Base-by-base conservation (phyloP, 2,888 invertebrate genomes). In the Hecatera dysodea region DNA sequence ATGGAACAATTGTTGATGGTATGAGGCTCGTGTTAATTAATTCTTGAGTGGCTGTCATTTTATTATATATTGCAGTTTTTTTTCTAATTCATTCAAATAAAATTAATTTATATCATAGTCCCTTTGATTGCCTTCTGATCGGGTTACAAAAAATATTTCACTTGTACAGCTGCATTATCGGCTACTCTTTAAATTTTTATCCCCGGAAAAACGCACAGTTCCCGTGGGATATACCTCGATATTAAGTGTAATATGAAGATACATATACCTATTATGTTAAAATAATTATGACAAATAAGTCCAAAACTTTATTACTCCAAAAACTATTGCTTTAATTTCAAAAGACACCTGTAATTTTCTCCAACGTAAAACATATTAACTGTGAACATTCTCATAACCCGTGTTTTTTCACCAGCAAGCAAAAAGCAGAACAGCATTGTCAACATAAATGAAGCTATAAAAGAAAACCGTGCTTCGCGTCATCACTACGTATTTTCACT, bases 401-500 rank as follows among this genome's bases (percentile, higher is more conserved):
- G 24, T 11, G 19, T 73, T 60, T 39, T 24, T 17, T 24, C 24
- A 73, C 19, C 9, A 50, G 17, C 24, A 74, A 42, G n/a, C n/a
- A 19, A 65, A 68, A 33, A n/a, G n/a, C n/a, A n/a, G 48, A 19
- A n/a, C 11, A 19, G 22, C 39, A 67, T 82, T 67, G 64, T 67
- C 60, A 67, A 22, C 42, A 56, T 24, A 57, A 72, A 62, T 46
- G 52, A 64, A 78, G 64, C 44, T 55, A 53, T 70, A 52, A 55
- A 75, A 70, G 69, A 76, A 77, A 77, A 69, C 27, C 17, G 19
- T 68, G 63, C 29, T 42, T 57, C 70, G 55, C 63, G 69, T 80
- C 81, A 62, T 46, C 72, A 36, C 56, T 42, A 82, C 77, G 77
- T 74, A 88, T 92, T 94, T 93, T 90, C 92, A 91, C 90, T 89